These are phyloP conservation scores for Monoplex corrugatus DNA, from an alignment of 2,888 invertebrate genomes.

Conservation along the genomic window DNA sequence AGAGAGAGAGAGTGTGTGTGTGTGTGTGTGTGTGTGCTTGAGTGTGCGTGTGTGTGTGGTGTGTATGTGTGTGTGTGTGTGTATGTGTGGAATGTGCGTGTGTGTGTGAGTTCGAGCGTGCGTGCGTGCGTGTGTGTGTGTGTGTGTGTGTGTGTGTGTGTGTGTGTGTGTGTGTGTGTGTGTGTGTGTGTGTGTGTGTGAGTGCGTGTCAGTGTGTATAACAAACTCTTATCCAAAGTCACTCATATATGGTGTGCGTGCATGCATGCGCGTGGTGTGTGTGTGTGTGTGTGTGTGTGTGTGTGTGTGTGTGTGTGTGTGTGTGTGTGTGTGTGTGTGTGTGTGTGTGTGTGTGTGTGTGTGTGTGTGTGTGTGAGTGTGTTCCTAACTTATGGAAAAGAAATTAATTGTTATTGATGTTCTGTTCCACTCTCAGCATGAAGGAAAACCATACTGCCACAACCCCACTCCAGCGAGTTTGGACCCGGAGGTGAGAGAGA, in stretches of 20 bases:
- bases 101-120: neutral
- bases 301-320: neutral
- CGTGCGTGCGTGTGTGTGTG: constrained; percentile 1
- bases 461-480: neutral
- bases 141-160: neutral
- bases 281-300: neutral
- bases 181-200: neutral
- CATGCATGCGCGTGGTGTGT: neutral
- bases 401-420: neutral
- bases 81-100: neutral
- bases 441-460: neutral
- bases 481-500: too few relatives aligned
- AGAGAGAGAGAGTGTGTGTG: neutral
- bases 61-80: neutral
- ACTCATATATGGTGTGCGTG: neutral
- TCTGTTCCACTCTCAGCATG: neutral
- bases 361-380: constrained; percentile 11
- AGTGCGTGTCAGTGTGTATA: constrained; percentile 10
- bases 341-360: constrained; percentile 4
- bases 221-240: too few relatives aligned
- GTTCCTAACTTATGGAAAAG: neutral
- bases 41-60: neutral
- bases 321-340: neutral
- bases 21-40: constrained; percentile 17
- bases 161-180: neutral